Evolutionary conservation across 1,140 invertebrate species (phyloP), one percentile per base, ranked within the genome.

Genomic region (Scaptomyza hsui): DNA sequence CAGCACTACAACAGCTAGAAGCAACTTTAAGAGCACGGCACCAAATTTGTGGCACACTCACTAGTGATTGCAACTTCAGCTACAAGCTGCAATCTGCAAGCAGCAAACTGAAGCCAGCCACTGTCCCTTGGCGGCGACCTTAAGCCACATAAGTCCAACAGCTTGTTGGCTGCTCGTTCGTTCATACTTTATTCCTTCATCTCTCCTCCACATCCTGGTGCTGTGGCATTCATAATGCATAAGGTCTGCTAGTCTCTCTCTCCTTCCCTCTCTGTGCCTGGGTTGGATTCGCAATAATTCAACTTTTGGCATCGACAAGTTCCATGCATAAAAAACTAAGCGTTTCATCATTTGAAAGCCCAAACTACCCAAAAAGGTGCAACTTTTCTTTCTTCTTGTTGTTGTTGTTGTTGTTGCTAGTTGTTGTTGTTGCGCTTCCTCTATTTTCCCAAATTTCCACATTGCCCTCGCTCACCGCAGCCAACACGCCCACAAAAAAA

Each of bases 251-350:
- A 1, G 9, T 16, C 4, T 5, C 21, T 6, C 12, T 12, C 16
- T 16, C 29, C 29, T 18, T 42, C 32, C 32, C 32, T 35, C 6
- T n/a, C 32, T n/a, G 32, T 37, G 12, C 15, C 16, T 7, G 9
- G 26, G 24, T 45, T 10, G 16, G 15, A 29, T 60, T 47, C 24
- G 53, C 62, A 67, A 60, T 72, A 67, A 55, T 72, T 72, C 55
- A 72, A 65, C 62, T 72, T 72, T 67, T 60, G 48, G 47, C 69
- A 72, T 67, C 62, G 69, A 72, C 69, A 72, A 72, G 62, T 60
- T 72, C 32, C 63, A 67, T 67, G 69, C 68, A 71, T 64, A 64
- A 71, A 56, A 71, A 71, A 71, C 60, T 56, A 71, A 71, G 45
- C 68, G 68, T 65, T 71, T 41, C 61, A 71, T 71, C 61, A 71